Conservation (phyloP, 1,140 invertebrate species). For the Drosophila malerkotliana region DNA sequence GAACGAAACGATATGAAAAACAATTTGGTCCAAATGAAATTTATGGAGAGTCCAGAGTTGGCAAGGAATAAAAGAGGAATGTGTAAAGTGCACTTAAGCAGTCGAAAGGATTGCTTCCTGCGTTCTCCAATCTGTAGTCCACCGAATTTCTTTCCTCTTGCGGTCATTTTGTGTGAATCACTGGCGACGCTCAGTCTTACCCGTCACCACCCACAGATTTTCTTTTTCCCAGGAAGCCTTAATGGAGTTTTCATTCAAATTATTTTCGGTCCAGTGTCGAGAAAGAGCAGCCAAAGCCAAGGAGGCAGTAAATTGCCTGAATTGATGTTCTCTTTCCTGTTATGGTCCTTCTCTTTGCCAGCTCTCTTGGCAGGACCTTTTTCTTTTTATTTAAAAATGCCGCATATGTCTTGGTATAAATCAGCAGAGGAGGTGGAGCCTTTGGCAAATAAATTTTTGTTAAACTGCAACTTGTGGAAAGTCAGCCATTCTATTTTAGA, state of each 20-base stretch:
- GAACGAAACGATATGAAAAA: constrained; percentile 58
- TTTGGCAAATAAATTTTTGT: constrained; percentile 10
- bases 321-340: constrained; percentile 75
- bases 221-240: constrained; percentile 64
- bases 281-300: constrained; percentile 37
- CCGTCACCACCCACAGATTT: constrained; percentile 1
- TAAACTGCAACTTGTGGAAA: neutral
- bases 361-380: constrained; percentile 6
- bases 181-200: constrained; percentile 64
- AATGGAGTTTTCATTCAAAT: constrained; percentile 84
- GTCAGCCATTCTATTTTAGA: neutral
- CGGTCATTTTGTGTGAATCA: constrained; percentile 58
- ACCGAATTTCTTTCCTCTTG: constrained; percentile 16
- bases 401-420: constrained; percentile 63
- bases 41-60: constrained; percentile 63
- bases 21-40: constrained; percentile 74
- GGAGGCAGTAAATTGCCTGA: constrained; percentile 63
- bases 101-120: constrained; percentile 61
- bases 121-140: neutral
- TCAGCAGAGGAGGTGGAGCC: constrained; percentile 46
- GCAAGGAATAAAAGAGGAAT: constrained; percentile 64
- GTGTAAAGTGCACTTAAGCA: constrained; percentile 81
- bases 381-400: constrained; percentile 7
- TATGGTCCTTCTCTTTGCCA: constrained; percentile 45
- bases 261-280: constrained; percentile 58